Evolutionary conservation across 2,113 vertebrate genomes (phyloP), one percentile per base, ranked within the genome.

Genomic region (Hemiscyllium ocellatum): DNA sequence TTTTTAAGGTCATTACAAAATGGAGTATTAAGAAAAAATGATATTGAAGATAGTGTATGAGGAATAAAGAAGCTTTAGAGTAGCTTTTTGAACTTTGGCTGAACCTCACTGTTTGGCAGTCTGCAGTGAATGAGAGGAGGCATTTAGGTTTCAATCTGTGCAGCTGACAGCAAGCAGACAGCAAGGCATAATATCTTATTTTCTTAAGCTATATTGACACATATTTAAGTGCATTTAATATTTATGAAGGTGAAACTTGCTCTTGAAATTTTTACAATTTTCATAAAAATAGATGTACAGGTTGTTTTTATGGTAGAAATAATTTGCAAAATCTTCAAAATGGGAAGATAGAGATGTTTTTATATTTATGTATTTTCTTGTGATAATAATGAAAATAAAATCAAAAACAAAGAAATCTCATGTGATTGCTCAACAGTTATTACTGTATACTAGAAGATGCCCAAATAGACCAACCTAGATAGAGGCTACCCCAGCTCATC

Each of bases 141-240:
- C 98, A 97, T 98, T 98, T 97, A 97, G 97, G 97, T 98, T 98
- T 97, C 96, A 98, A 98, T 98, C 98, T 96, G 98, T 98, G 97
- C 98, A 98, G 97, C 97, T 98, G 98, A 99, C 98, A 98, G 98
- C 98, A 98, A 98, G 98, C 98, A 98, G 98, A 98, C 98, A 98
- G 98, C 98, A 98, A 98, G 56, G 98, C 98, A 97, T 99, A 99
- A 99, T 99, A 99, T 99, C 99, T 99, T 99, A 99, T 99, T 99
- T 98, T 99, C 97, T 98, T 98, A 98, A 98, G 98, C 98, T 96
- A 97, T 97, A 97, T 98, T 99, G 98, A 99, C 99, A 99, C 98
- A 98, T 98, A 99, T 98, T 98, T 98, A 98, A 98, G 98, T 97
- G 97, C 97, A 97, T 98, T 99, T 98, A 98, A 98, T 98, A 98